Percentiles rank a stretch among this genome's conserved stretches.
phyloP scores from a whole-genome alignment of 1,140 invertebrate genomes.

The Heterodera carotae region DNA sequence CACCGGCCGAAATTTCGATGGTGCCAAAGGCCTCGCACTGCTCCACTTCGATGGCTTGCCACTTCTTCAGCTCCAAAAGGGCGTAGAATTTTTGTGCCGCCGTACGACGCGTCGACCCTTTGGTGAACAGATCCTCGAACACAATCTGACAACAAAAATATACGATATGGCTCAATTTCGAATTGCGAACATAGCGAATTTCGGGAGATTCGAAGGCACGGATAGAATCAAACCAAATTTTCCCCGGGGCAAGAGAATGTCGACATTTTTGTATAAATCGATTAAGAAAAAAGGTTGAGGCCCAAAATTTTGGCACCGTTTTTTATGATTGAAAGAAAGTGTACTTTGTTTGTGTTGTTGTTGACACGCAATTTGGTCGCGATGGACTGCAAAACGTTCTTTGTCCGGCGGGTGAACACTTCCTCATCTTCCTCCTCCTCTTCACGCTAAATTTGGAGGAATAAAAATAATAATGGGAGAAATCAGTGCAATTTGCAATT shows the following conservation, averaged over 20 bases:
- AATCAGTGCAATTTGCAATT: background rate
- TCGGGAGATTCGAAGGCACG: no score
- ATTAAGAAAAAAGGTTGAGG: no score
- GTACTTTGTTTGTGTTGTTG: constrained; percentile 45
- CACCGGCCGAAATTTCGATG: constrained; percentile 47
- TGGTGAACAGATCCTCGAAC: constrained; percentile 52
- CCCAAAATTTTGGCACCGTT: no score
- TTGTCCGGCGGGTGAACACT: constrained; percentile 51
- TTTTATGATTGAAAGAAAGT: no score
- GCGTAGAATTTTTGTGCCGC: constrained; percentile 70
- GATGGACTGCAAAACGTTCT: constrained; percentile 45
- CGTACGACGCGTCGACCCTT: constrained; percentile 66
- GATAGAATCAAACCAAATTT: no score
- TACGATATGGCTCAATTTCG: background rate
- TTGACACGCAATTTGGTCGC: constrained; percentile 32
- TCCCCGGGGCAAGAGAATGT: no score
- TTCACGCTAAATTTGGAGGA: constrained; percentile 31
- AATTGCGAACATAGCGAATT: constrained; percentile 14
- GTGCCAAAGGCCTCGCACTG: constrained; percentile 48
- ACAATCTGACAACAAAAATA: constrained; percentile 43
- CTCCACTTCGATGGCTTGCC: constrained; percentile 65
- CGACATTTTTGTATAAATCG: no score
- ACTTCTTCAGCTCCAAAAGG: constrained; percentile 68
- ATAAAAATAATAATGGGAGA: no score
- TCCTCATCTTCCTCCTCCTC: constrained; percentile 53